Evolutionary conservation across 2,113 vertebrate genomes (phyloP).

Genomic region (Crocuta crocuta): DNA sequence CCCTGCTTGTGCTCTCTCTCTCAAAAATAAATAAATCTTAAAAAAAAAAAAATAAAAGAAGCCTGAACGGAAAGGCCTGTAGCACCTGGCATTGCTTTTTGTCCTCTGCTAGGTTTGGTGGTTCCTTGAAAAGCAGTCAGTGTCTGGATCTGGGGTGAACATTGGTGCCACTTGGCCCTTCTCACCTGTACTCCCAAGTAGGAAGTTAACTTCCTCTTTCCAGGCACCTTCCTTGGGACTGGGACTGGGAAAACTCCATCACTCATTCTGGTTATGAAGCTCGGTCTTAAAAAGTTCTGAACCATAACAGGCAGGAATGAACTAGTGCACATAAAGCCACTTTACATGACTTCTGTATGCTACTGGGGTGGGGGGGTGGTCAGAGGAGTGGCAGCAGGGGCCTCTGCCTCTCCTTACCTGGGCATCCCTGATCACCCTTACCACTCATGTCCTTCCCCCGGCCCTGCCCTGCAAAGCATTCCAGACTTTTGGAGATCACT

Average conservation of each 20-base stretch:
- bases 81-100: constrained; percentile 88
- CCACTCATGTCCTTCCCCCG: constrained; percentile 93
- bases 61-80: constrained; percentile 84
- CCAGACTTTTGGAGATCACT: constrained; percentile 89
- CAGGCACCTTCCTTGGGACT: background rate
- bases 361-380: no score
- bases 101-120: constrained; percentile 86
- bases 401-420: constrained; percentile 83
- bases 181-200: background rate
- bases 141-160: constrained; percentile 81
- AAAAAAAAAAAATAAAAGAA: no score
- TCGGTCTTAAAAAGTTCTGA: background rate
- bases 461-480: constrained; percentile 92
- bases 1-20: no score
- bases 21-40: no score
- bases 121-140: constrained; percentile 94
- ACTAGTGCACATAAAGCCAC: background rate
- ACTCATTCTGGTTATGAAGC: background rate
- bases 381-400: background rate
- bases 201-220: background rate
- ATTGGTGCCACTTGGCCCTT: background rate
- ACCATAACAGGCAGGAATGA: background rate
- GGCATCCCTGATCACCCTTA: constrained; percentile 86
- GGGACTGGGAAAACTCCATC: background rate
- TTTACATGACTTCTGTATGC: no score